A percentile compares a stretch with the other conserved stretches of the same genome.
These are phyloP conservation scores for Coryphaenoides rupestris DNA, from an alignment of 2,113 vertebrate species.

Conservation along the genomic window DNA sequence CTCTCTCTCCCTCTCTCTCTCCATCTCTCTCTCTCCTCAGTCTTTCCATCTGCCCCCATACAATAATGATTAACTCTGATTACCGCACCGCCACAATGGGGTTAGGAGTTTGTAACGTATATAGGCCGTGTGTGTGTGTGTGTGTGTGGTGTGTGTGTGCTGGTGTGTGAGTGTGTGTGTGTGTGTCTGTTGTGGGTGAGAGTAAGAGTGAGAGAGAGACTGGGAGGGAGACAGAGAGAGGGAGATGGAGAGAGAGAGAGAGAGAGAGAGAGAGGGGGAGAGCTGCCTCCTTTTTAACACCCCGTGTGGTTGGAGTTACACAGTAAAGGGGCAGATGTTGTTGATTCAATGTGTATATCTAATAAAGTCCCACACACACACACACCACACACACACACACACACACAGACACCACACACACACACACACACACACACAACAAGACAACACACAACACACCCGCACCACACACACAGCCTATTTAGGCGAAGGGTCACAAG, in stretches of 20 bases:
- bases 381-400: too few relatives aligned
- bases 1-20: conserved; percentile 56
- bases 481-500: conserved; percentile 28
- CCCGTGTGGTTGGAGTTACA: background rate
- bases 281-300: background rate
- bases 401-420: background rate
- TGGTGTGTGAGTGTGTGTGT: conserved; percentile 12
- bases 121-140: background rate
- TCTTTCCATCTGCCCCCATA: conserved; percentile 18
- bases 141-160: background rate
- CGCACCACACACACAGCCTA: conserved; percentile 1
- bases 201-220: background rate
- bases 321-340: background rate
- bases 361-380: too few relatives aligned
- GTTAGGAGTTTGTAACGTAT: conserved; percentile 28
- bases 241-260: too few relatives aligned
- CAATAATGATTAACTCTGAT: conserved; percentile 12
- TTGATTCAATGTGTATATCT: background rate
- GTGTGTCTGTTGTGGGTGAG: background rate
- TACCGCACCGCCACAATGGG: conserved; percentile 25
- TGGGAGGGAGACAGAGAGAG: too few relatives aligned
- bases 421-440: conserved; percentile 11
- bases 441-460: background rate
- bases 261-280: background rate
- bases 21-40: conserved; percentile 23